Evolutionary conservation across 2,113 vertebrate genomes (phyloP).

Genomic region (Coturnix japonica): DNA sequence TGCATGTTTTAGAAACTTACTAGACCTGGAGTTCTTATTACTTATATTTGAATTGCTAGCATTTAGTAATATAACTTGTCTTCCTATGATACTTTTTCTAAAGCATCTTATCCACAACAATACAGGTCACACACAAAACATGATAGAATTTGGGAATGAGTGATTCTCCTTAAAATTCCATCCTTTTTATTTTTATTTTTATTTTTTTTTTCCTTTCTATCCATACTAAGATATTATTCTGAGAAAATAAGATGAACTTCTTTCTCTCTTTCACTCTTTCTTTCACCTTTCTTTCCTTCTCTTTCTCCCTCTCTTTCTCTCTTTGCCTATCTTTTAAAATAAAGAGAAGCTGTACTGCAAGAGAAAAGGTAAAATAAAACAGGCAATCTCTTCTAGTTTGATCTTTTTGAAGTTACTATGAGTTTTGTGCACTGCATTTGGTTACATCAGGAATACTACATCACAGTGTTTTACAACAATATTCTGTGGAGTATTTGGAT

Average conservation of each 20-base stretch:
- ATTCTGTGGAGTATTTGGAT: not conserved
- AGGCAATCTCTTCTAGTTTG: not conserved
- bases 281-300: not conserved
- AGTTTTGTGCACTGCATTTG: not conserved
- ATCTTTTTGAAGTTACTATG: not conserved
- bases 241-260: not conserved
- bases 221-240: not conserved
- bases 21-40: not conserved
- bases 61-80: not conserved
- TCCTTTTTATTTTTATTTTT: too few relatives aligned
- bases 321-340: not conserved
- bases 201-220: not conserved
- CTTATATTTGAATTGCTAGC: not conserved
- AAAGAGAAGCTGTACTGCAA: not conserved
- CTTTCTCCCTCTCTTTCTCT: not conserved
- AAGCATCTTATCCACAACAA: not conserved
- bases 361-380: not conserved
- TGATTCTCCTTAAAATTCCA: not conserved
- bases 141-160: not conserved
- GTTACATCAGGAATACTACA: not conserved
- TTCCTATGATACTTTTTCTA: not conserved
- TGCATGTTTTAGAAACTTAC: not conserved
- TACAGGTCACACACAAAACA: not conserved
- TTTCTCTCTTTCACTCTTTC: not conserved
- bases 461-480: not conserved